These are phyloP conservation scores for Etheostoma perlongum DNA, from an alignment of 2,797 vertebrate genomes.

Conservation along the genomic window DNA sequence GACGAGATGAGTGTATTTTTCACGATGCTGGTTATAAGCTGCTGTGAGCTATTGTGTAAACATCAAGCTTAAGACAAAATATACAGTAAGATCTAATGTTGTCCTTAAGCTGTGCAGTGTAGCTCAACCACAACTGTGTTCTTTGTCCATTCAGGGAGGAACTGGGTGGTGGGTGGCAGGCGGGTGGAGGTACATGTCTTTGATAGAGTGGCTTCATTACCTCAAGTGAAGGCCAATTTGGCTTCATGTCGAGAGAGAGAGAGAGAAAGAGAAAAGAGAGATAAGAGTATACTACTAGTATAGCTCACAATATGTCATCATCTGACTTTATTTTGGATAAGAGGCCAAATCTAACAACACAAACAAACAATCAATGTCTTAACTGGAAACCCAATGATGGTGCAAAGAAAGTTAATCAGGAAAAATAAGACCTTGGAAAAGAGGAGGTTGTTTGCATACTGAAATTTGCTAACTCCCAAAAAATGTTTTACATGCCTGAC, in stretches of 20 bases:
- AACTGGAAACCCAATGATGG: not conserved
- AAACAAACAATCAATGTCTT: constrained; percentile 3
- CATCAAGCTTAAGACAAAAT: constrained; percentile 38
- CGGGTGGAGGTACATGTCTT: constrained; percentile 66
- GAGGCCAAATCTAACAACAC: constrained; percentile 30
- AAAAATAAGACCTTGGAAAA: not conserved
- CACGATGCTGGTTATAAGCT: constrained; percentile 17
- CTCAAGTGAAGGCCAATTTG: constrained; percentile 83
- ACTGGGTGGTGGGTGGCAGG: constrained; percentile 49
- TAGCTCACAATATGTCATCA: not conserved
- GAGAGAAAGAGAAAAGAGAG: fast-evolving
- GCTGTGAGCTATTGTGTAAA: constrained; percentile 28
- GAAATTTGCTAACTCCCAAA: not conserved
- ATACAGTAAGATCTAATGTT: constrained; percentile 43
- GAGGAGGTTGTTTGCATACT: not conserved
- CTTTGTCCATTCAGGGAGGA: constrained; percentile 58
- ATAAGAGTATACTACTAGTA: not conserved
- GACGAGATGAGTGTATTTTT: constrained; percentile 29
- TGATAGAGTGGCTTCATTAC: constrained; percentile 86
- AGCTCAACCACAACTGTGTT: constrained; percentile 45
- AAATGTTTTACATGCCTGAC: not conserved
- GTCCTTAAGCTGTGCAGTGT: constrained; percentile 55
- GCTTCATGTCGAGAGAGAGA: constrained; percentile 53
- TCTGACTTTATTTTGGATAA: constrained; percentile 6
- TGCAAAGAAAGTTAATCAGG: not conserved